phyloP scores from a whole-genome alignment of 2,113 vertebrate species.

The Callipepla californica region DNA sequence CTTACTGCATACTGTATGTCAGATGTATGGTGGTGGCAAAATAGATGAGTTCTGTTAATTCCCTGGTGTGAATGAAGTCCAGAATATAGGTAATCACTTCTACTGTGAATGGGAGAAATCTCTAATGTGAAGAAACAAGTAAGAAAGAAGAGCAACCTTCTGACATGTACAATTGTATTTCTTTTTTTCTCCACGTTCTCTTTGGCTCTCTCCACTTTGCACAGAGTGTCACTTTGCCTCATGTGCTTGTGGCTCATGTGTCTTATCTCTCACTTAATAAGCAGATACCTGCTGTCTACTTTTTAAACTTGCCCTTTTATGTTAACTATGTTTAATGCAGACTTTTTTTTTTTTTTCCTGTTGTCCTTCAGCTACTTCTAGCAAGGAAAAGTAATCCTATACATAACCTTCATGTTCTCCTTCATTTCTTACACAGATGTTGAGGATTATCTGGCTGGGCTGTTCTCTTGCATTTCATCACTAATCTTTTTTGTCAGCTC shows the following conservation, averaged over 20 bases:
- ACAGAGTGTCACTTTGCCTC: background rate
- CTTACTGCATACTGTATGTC: background rate
- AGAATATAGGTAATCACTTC: accelerated
- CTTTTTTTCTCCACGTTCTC: background rate
- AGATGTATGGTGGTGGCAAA: background rate
- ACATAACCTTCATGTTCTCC: background rate
- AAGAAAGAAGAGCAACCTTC: background rate
- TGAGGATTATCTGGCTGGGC: background rate
- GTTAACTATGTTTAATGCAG: background rate
- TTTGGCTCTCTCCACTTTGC: background rate
- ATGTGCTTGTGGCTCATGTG: background rate
- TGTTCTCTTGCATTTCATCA: background rate
- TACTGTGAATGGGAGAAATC: background rate
- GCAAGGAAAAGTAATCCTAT: background rate
- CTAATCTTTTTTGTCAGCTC: conserved; percentile 37
- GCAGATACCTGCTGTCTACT: background rate
- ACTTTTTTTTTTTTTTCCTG: background rate
- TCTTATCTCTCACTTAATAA: background rate
- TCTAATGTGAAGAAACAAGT: background rate
- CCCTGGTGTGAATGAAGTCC: background rate
- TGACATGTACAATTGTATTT: background rate
- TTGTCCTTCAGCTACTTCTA: background rate
- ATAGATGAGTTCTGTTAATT: background rate
- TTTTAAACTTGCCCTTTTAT: background rate
- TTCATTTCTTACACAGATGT: conserved; percentile 5